phyloP scores from a whole-genome alignment of 1,140 invertebrate species.

The Magallana angulata region DNA sequence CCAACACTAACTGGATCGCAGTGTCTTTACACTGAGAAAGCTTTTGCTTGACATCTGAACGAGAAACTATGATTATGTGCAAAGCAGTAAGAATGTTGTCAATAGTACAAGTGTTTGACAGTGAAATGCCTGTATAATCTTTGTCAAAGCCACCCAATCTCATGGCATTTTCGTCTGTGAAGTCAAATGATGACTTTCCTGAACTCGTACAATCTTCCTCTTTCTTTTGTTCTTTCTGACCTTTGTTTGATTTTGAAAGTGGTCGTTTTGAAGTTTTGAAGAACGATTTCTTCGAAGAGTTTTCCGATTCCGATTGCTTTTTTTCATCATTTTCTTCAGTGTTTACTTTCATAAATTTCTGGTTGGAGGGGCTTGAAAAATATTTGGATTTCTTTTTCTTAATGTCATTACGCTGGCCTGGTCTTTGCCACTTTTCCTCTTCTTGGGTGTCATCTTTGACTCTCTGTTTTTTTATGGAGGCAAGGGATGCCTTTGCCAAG shows the following conservation, averaged over 20 bases:
- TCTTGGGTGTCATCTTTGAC: conserved; percentile 28
- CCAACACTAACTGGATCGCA: background rate
- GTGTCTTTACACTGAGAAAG: background rate
- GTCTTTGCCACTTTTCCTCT: conserved; percentile 23
- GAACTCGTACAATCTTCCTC: background rate
- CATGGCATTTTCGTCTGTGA: conserved; percentile 7
- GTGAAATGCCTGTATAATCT: background rate
- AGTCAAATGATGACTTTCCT: background rate
- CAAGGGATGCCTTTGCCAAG: background rate
- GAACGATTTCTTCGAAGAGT: background rate
- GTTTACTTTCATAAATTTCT: background rate
- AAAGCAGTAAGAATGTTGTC: conserved; percentile 1
- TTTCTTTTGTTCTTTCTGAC: background rate
- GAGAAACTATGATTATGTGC: background rate
- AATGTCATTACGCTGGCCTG: background rate
- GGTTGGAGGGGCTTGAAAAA: background rate
- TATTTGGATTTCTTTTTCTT: conserved; percentile 20
- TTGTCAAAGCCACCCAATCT: conserved; percentile 13
- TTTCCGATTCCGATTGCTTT: background rate
- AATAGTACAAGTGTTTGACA: background rate
- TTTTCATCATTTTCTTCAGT: background rate
- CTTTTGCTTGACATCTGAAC: background rate
- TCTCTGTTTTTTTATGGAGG: background rate
- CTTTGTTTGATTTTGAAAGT: background rate
- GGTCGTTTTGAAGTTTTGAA: too few species aligned